These are phyloP conservation scores for Mellilla xanthometata DNA, from an alignment of 2,888 invertebrate species.

Conservation along the genomic window DNA sequence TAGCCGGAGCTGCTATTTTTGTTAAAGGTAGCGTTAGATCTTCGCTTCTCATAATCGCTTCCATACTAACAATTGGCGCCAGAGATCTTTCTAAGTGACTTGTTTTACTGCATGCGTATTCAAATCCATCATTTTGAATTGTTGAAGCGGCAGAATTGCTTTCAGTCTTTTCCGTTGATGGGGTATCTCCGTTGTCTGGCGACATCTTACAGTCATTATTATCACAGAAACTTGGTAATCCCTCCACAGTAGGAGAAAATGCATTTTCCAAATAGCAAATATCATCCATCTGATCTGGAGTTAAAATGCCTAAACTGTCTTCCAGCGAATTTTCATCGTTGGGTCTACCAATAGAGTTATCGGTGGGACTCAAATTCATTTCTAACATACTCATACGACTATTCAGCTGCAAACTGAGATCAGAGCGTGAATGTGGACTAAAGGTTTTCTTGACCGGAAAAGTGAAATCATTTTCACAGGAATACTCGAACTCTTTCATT, in stretches of 20 bases:
- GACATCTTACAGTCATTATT: slow-evolving; percentile 68
- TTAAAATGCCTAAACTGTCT: slow-evolving; percentile 93
- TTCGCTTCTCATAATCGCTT: slow-evolving; percentile 48
- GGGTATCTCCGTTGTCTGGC: slow-evolving; percentile 77
- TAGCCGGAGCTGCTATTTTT: slow-evolving; percentile 33
- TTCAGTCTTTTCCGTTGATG: slow-evolving; percentile 82
- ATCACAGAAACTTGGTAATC: slow-evolving; percentile 78
- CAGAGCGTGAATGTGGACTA: slow-evolving; percentile 71
- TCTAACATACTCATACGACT: slow-evolving; percentile 52
- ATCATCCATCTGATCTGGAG: slow-evolving; percentile 94
- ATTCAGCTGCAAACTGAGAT: slow-evolving; percentile 69
- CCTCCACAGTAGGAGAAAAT: slow-evolving; percentile 86
- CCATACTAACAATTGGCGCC: slow-evolving; percentile 55
- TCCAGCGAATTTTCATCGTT: slow-evolving; percentile 92
- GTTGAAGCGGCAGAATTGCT: slow-evolving; percentile 77
- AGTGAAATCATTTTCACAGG: slow-evolving; percentile 67
- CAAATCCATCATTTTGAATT: slow-evolving; percentile 75
- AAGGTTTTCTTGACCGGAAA: slow-evolving; percentile 60
- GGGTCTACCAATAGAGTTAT: slow-evolving; percentile 69
- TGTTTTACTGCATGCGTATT: slow-evolving; percentile 48
- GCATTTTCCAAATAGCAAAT: slow-evolving; percentile 84
- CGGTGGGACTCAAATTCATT: slow-evolving; percentile 70
- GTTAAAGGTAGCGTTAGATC: slow-evolving; percentile 36
- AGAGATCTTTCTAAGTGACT: slow-evolving; percentile 40
- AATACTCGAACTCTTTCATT: slow-evolving; percentile 75